Evolutionary conservation across 2,888 invertebrate genomes (phyloP), one percentile per base, ranked within the genome.

Genomic region (Halocaridina rubra): DNA sequence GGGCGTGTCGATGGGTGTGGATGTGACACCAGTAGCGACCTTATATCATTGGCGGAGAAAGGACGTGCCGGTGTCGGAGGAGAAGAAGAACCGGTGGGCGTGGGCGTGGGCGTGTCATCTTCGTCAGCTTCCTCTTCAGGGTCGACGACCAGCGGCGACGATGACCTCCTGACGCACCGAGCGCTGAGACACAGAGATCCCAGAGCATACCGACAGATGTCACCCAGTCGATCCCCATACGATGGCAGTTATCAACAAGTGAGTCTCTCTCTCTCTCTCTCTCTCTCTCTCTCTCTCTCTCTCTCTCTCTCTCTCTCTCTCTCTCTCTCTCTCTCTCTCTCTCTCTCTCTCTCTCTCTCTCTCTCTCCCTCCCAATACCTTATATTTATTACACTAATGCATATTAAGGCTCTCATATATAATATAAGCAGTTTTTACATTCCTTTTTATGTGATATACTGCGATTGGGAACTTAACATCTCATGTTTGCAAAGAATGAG

Each of bases 61-160:
- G 80, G 87, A 19, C 61, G 71, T 3, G 80, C 82, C 16, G 85
- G 85, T 24, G 80, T 80, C 61, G 64, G 24, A 0, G 85, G 80
- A 5, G 85, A 80, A 88, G 92, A 92, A 39, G 92, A 93, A 89
- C 92, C 92, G 88, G 92, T 92, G n/a, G 90, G 91, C 80, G 91
- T 91, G 30, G 92, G 92, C 24, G 90, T 91, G 74, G 91, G 92
- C 81, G 91, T 91, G 7, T 79, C 81, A 5, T 88, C 86, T 10
- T 92, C 92, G 81, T 92, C 92, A 87, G 92, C 92, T 88, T 92
- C 92, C 13, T 92, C 92, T 82, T 92, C 92, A 86, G 92, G 92
- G 88, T 92, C 92, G n/a, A 92, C 92, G 67, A 92, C 92, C 10
- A 92, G 92, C 89, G 93, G 93, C 0, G 93, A 90, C 78, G 90